These are phyloP conservation scores for Noctuana brunneofusca DNA, from an alignment of 2,888 invertebrate genomes.

Conservation along the genomic window DNA sequence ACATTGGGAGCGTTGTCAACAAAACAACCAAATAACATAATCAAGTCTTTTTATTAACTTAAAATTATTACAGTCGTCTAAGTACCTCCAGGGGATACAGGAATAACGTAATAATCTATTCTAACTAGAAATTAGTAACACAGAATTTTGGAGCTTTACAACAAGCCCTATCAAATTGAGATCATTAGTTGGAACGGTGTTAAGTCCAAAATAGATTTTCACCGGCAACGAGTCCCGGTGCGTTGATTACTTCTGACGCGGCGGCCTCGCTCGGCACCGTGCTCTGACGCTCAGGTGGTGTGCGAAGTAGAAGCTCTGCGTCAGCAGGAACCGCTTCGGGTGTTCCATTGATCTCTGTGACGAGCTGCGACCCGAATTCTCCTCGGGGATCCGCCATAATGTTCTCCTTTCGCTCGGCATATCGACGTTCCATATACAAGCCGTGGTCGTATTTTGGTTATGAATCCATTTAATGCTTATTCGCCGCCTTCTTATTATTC, in stretches of 20 bases:
- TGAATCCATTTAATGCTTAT: constrained; percentile 59
- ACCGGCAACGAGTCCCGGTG: constrained; percentile 41
- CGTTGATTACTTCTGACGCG: constrained; percentile 37
- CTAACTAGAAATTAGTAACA: constrained; percentile 78
- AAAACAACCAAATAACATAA: constrained; percentile 50
- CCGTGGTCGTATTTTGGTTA: constrained; percentile 58
- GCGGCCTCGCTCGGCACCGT: constrained; percentile 46
- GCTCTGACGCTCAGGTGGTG: constrained; percentile 52
- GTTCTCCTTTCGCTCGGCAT: constrained; percentile 73
- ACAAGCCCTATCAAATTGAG: constrained; percentile 75
- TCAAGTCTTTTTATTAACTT: constrained; percentile 62
- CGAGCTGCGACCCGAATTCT: constrained; percentile 61
- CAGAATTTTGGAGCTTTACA: constrained; percentile 75
- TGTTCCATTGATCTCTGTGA: constrained; percentile 77
- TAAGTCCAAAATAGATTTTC: constrained; percentile 55
- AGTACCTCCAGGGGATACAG: constrained; percentile 60
- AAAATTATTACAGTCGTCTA: constrained; percentile 73
- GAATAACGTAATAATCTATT: constrained; percentile 65
- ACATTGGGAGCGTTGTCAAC: constrained; percentile 34
- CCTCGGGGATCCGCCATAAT: constrained; percentile 73
- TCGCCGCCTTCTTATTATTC: constrained; percentile 86
- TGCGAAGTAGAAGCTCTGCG: constrained; percentile 65
- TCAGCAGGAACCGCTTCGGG: constrained; percentile 68
- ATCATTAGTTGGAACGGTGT: constrained; percentile 75
- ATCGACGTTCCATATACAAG: constrained; percentile 69